Percentiles rank a stretch among this genome's conserved stretches.
These are phyloP conservation scores for Harpalus rubripes DNA, from an alignment of 2,888 invertebrate genomes.

Conservation along the genomic window DNA sequence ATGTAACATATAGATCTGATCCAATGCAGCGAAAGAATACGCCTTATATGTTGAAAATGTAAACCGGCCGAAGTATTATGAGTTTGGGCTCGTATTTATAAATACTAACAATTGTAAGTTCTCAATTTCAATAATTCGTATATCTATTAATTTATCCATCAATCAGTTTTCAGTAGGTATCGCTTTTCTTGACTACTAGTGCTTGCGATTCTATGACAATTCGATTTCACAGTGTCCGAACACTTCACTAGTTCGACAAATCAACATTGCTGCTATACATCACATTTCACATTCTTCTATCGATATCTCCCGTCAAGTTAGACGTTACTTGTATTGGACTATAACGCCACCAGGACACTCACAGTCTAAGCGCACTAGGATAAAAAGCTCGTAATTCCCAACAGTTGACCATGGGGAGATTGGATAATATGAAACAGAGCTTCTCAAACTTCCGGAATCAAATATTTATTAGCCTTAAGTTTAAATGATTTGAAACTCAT, in stretches of 20 bases:
- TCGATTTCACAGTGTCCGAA: conserved; percentile 28
- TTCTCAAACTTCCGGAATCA: not conserved
- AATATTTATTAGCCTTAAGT: not conserved
- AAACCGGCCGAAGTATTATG: too few species aligned
- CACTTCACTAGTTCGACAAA: conserved; percentile 28
- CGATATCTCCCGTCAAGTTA: conserved; percentile 24
- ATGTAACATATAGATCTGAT: too few species aligned
- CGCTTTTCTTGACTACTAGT: too few species aligned
- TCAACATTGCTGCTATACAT: conserved; percentile 48
- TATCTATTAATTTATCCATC: too few species aligned
- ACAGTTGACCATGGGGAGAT: conserved; percentile 13
- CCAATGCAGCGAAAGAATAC: too few species aligned
- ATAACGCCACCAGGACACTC: conserved; percentile 4
- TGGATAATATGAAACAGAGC: conserved; percentile 1
- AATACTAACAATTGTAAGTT: too few species aligned
- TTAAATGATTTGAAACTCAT: too few species aligned
- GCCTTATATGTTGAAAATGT: too few species aligned
- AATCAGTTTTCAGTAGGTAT: too few species aligned
- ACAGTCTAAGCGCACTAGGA: conserved; percentile 31
- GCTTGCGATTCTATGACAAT: conserved; percentile 18
- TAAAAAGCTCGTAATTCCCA: conserved; percentile 57
- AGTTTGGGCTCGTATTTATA: too few species aligned
- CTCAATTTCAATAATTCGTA: too few species aligned
- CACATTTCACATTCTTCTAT: conserved; percentile 56
- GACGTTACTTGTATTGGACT: conserved; percentile 14